phyloP scores from a whole-genome alignment of 2,113 vertebrate species.

The Pterophyllum scalare region DNA sequence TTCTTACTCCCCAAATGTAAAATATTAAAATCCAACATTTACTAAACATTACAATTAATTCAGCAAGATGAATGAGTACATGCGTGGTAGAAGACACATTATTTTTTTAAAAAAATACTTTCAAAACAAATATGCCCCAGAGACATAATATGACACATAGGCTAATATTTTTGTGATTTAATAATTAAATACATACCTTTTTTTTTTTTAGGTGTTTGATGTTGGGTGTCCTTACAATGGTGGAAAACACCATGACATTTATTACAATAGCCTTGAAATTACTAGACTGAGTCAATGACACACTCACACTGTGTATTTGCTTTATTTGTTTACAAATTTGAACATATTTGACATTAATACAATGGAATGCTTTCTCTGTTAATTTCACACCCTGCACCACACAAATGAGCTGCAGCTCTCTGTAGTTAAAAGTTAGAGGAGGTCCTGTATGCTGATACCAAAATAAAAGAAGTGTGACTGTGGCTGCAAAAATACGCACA shows the following conservation, averaged over 20 bases:
- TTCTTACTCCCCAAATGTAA: constrained; percentile 19
- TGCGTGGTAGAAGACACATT: constrained; percentile 24
- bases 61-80: constrained; percentile 41
- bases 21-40: constrained; percentile 57
- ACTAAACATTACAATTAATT: constrained; percentile 63
- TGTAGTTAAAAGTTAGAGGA: constrained; percentile 47
- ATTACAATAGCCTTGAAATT: constrained; percentile 77
- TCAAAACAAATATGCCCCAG: constrained; percentile 60
- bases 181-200: constrained; percentile 57
- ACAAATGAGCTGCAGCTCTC: constrained; percentile 31
- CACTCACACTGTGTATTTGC: constrained; percentile 57
- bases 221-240: constrained; percentile 57
- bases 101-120: constrained; percentile 54
- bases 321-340: constrained; percentile 75
- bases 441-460: constrained; percentile 9
- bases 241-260: constrained; percentile 65
- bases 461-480: neutral
- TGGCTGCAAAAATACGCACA: neutral
- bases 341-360: constrained; percentile 65
- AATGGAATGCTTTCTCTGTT: constrained; percentile 49
- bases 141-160: constrained; percentile 51
- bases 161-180: constrained; percentile 62
- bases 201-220: constrained; percentile 59
- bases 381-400: constrained; percentile 49
- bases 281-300: constrained; percentile 69